phyloP scores from a whole-genome alignment of 2,113 vertebrate species.

The Oplegnathus fasciatus region DNA sequence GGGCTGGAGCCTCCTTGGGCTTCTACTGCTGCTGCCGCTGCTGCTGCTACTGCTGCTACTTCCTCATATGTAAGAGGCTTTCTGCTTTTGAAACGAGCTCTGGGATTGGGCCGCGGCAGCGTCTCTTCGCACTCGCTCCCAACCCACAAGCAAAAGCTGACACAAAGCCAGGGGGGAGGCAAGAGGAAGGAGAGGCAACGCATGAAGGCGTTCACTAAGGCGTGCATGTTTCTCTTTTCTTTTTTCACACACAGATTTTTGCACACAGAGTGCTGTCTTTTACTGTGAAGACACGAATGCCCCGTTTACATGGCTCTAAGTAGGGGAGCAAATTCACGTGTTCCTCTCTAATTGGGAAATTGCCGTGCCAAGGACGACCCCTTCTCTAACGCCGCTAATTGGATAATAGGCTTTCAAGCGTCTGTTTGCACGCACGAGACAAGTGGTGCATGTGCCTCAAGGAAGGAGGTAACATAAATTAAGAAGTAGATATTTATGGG shows the following conservation, averaged over 20 bases:
- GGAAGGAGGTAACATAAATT: neutral
- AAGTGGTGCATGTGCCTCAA: neutral
- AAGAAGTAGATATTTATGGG: neutral
- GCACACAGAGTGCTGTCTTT: neutral
- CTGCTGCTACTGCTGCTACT: conserved; percentile 76
- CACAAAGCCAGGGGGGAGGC: conserved; percentile 84
- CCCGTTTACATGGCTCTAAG: conserved; percentile 52
- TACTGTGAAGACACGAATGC: conserved; percentile 6
- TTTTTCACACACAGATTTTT: neutral
- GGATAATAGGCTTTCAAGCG: conserved; percentile 79
- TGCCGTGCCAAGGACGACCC: conserved; percentile 47
- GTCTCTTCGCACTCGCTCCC: conserved; percentile 79
- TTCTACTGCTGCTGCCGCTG: conserved; percentile 63
- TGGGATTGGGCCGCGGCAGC: conserved; percentile 84
- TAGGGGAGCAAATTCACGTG: conserved; percentile 74
- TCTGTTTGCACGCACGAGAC: neutral
- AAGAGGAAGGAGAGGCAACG: conserved; percentile 84
- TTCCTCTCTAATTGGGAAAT: conserved; percentile 67
- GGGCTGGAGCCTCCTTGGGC: conserved; percentile 74
- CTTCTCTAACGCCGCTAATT: conserved; percentile 69
- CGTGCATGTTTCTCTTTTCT: conserved; percentile 73
- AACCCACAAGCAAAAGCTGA: conserved; percentile 83
- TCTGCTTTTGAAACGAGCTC: conserved; percentile 82
- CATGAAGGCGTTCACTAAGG: conserved; percentile 83
- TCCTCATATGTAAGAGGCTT: conserved; percentile 88